These are phyloP conservation scores for Hecatera dysodea DNA, from an alignment of 2,888 invertebrate genomes.

Conservation along the genomic window DNA sequence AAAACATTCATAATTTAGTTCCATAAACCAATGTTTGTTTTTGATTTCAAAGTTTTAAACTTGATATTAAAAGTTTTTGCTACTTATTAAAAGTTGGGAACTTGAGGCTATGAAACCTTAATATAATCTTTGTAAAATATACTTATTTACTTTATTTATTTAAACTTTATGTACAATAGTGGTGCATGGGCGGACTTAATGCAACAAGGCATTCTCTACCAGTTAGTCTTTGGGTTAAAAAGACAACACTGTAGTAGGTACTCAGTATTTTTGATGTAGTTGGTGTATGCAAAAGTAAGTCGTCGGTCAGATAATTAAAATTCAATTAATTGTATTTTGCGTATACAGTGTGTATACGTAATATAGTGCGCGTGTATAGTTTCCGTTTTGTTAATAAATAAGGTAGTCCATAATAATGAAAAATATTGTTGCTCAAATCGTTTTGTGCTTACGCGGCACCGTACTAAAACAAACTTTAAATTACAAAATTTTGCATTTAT, in stretches of 20 bases:
- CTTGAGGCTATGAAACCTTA: constrained; percentile 14
- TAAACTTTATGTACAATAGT: no score
- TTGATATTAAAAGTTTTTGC: constrained; percentile 8
- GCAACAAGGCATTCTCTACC: no score
- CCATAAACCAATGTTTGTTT: constrained; percentile 11
- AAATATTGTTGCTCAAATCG: no score
- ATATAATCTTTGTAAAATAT: constrained; percentile 9
- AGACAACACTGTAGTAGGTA: no score
- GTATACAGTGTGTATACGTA: no score
- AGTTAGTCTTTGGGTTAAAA: no score
- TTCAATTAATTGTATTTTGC: constrained; percentile 3
- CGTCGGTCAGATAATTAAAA: background rate
- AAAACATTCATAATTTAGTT: constrained; percentile 13
- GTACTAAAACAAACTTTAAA: no score
- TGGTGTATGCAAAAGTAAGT: constrained; percentile 4
- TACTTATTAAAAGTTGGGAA: constrained; percentile 20
- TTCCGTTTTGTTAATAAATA: background rate
- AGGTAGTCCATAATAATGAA: no score
- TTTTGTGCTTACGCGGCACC: no score
- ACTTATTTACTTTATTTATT: constrained; percentile 5
- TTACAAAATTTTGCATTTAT: no score
- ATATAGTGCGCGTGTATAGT: no score
- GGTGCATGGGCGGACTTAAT: no score
- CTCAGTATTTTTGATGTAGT: background rate
- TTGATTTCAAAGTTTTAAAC: constrained; percentile 16